phyloP scores from a whole-genome alignment of 2,797 vertebrate genomes.

The Sebastes taczanowskii region DNA sequence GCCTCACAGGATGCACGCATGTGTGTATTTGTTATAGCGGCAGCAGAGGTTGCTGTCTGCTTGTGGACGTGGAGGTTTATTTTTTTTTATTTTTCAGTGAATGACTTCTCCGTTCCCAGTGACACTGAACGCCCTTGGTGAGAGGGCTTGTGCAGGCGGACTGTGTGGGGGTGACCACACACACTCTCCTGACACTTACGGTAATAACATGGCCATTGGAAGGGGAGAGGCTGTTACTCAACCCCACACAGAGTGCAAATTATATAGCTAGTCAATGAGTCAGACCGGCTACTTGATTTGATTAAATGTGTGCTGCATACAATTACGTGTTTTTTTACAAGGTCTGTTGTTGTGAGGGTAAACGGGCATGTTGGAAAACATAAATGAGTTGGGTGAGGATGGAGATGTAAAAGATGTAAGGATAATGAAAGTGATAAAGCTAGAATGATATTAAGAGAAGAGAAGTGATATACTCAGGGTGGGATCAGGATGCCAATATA shows the following conservation, averaged over 20 bases:
- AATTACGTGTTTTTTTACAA: neutral
- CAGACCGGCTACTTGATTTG: conserved; percentile 41
- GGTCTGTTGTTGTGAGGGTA: conserved; percentile 18
- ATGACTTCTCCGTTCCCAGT: conserved; percentile 19
- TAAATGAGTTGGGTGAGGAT: neutral
- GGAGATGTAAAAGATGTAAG: neutral
- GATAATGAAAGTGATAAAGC: neutral
- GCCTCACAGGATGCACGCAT: neutral
- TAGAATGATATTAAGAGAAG: neutral
- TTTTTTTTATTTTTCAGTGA: neutral
- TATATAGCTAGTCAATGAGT: conserved; percentile 34
- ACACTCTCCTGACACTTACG: conserved; percentile 48
- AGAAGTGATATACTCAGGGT: neutral
- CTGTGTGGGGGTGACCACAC: conserved; percentile 26
- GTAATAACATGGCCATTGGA: conserved; percentile 47
- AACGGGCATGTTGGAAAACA: neutral
- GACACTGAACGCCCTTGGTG: conserved; percentile 42
- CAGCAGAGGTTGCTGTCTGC: neutral
- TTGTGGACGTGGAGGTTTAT: neutral
- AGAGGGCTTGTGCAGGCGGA: conserved; percentile 23
- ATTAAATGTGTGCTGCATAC: conserved; percentile 34
- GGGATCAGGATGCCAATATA: no score
- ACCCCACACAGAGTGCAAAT: conserved; percentile 45
- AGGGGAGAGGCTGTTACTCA: conserved; percentile 46
- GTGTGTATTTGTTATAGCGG: neutral